A percentile compares a stretch with the other conserved stretches of the same genome.
Evolutionary conservation across 2,797 vertebrate genomes (phyloP).

Genomic region (Botia kubotai): DNA sequence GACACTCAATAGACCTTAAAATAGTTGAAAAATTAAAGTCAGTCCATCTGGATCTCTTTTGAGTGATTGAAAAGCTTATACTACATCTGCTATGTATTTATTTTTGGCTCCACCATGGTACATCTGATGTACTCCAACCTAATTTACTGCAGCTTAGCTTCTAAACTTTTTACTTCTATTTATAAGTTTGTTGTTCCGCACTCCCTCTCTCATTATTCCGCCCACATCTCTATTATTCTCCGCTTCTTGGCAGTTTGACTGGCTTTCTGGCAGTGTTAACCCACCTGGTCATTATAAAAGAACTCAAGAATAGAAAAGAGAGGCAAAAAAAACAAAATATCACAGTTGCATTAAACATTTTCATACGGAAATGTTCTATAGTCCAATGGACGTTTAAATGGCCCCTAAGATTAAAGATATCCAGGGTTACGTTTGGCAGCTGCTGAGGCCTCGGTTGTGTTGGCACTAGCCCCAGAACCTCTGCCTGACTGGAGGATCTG

Average conservation of each 20-base stretch:
- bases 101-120: constrained; percentile 9
- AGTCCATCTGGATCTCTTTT: neutral
- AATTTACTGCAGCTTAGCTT: neutral
- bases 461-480: constrained; percentile 80
- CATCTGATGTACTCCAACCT: neutral
- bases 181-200: neutral
- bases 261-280: neutral
- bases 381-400: neutral
- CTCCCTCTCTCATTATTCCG: neutral
- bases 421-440: neutral
- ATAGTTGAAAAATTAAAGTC: neutral
- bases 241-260: neutral
- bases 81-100: neutral
- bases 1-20: constrained; percentile 6
- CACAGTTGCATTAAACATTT: constrained; percentile 11
- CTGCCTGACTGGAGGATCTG: constrained; percentile 59
- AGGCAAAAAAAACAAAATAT: neutral
- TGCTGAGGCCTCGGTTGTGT: neutral
- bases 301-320: neutral
- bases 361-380: neutral
- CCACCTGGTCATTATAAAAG: neutral
- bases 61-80: neutral
- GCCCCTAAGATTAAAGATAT: neutral
- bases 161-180: constrained; percentile 20
- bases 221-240: neutral